A percentile compares a stretch with the other conserved stretches of the same genome.
Evolutionary conservation across 2,113 vertebrate species (phyloP).

Genomic region (Fulmarus glacialis): DNA sequence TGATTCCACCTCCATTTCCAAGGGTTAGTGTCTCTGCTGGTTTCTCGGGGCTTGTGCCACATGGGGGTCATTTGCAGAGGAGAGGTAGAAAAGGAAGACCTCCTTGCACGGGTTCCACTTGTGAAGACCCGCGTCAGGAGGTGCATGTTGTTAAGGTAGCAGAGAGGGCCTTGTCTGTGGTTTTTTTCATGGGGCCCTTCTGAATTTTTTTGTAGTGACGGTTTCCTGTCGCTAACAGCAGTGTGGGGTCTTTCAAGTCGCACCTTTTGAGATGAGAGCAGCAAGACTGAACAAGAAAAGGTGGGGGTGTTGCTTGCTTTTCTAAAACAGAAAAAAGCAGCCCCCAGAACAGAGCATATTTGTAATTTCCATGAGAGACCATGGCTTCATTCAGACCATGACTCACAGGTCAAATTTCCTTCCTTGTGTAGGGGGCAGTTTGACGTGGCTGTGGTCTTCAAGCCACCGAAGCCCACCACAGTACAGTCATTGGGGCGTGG

Average conservation of each 20-base stretch:
- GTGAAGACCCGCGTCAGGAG: background rate
- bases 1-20: background rate
- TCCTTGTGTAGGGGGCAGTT: accelerated
- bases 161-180: background rate
- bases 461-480: background rate
- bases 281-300: background rate
- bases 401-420: background rate
- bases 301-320: background rate
- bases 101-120: background rate
- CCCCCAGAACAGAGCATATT: background rate
- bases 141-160: background rate
- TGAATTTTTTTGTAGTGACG: background rate
- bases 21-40: background rate
- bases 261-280: background rate
- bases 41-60: background rate
- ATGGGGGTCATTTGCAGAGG: background rate
- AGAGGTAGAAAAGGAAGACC: background rate
- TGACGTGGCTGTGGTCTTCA: background rate
- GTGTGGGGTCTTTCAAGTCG: background rate
- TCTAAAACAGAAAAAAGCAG: background rate
- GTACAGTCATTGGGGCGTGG: accelerated
- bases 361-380: background rate
- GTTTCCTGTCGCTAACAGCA: background rate
- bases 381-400: background rate
- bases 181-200: background rate